Conservation (phyloP, 2,888 invertebrate species). For the Steromphala cineraria region DNA sequence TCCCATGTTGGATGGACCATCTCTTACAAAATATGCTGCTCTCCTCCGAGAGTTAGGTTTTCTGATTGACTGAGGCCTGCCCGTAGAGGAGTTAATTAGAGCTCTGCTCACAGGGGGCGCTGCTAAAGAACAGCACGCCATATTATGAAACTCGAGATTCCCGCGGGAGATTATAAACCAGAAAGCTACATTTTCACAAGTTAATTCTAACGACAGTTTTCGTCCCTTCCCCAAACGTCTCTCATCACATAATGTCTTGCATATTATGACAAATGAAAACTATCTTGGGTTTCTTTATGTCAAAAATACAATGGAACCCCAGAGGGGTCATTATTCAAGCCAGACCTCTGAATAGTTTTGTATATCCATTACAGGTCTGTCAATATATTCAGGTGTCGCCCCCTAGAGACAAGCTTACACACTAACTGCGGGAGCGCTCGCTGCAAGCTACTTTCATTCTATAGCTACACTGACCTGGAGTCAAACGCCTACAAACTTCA, state of each 20-base stretch:
- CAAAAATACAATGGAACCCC: slow-evolving; percentile 7
- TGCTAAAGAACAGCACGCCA: slow-evolving; percentile 29
- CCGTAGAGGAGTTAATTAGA: slow-evolving; percentile 29
- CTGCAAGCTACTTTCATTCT: too few relatives aligned
- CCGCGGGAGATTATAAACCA: slow-evolving; percentile 16
- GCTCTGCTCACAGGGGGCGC: slow-evolving; percentile 1
- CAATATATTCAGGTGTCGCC: slow-evolving; percentile 14
- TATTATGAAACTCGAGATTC: slow-evolving; percentile 26
- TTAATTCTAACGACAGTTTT: slow-evolving; percentile 9
- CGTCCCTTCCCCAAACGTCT: slow-evolving; percentile 2
- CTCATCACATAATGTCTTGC: slow-evolving; percentile 7
- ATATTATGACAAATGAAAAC: slow-evolving; percentile 20
- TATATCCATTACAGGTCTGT: slow-evolving; percentile 18
- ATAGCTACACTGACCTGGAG: too few relatives aligned
- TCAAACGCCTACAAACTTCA: too few relatives aligned
- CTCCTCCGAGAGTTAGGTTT: slow-evolving; percentile 13
- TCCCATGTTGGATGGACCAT: slow-evolving; percentile 17
- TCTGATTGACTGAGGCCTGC: slow-evolving; percentile 26
- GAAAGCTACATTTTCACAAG: slow-evolving; percentile 10
- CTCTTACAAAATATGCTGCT: slow-evolving; percentile 25
- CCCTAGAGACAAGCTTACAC: neutral
- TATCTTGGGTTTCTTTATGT: slow-evolving; percentile 13
- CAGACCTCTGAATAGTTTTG: slow-evolving; percentile 14
- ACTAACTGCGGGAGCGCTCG: neutral
- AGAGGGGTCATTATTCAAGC: slow-evolving; percentile 16